Evolutionary conservation across 2,113 vertebrate species (phyloP).

Genomic region (Rhodinocichla rosea): DNA sequence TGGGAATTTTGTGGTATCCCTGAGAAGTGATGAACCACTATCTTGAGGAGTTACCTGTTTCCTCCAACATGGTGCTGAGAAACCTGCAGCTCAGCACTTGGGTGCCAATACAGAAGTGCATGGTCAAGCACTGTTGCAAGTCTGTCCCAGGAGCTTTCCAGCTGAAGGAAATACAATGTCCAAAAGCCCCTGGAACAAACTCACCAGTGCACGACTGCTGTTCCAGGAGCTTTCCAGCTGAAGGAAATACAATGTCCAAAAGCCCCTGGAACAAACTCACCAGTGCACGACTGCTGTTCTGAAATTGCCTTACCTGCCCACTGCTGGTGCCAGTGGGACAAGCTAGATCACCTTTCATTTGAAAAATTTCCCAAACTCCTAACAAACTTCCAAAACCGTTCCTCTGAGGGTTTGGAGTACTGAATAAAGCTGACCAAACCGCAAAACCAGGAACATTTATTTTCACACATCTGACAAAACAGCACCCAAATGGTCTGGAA

Average conservation of each 20-base stretch:
- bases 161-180: rapidly evolving
- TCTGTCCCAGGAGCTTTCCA: background rate
- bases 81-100: background rate
- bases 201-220: rapidly evolving
- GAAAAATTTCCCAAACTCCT: background rate
- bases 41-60: background rate
- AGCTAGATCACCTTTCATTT: background rate
- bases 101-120: background rate
- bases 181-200: background rate
- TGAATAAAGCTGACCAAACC: background rate
- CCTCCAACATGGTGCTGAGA: background rate
- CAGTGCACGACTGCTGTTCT: background rate
- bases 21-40: background rate
- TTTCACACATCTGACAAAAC: background rate
- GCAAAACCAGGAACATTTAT: rapidly evolving
- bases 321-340: rapidly evolving
- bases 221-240: background rate
- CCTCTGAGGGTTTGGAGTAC: background rate
- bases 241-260: rapidly evolving
- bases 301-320: background rate
- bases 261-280: background rate
- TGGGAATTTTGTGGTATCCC: background rate
- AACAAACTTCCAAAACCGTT: background rate
- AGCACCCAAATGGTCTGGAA: background rate
- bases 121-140: background rate